These are phyloP conservation scores for Euclidia mi DNA, from an alignment of 2,888 invertebrate species.

Conservation along the genomic window DNA sequence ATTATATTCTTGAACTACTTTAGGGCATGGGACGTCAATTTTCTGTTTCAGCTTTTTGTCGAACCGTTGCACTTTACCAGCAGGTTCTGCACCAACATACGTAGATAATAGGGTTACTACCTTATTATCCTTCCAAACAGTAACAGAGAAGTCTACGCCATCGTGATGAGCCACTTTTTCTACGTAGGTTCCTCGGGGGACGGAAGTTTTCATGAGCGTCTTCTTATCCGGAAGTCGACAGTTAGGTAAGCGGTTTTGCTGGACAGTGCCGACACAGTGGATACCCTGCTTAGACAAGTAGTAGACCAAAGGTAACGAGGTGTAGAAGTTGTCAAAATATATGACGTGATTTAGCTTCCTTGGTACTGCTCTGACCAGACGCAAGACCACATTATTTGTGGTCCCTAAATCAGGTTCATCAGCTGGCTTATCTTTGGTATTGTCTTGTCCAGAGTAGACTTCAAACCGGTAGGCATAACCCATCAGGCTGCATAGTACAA, in stretches of 20 bases:
- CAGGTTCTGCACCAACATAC: slow-evolving; percentile 32
- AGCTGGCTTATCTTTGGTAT: slow-evolving; percentile 5
- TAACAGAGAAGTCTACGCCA: slow-evolving; percentile 23
- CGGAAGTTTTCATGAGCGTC: slow-evolving; percentile 21
- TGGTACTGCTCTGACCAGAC: too few relatives aligned
- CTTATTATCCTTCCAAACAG: slow-evolving; percentile 29
- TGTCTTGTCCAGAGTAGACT: slow-evolving; percentile 24
- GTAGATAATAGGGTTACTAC: too few relatives aligned
- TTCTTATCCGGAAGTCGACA: slow-evolving; percentile 28
- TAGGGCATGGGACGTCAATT: too few relatives aligned
- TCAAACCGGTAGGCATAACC: slow-evolving; percentile 21
- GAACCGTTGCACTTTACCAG: neutral
- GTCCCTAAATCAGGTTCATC: slow-evolving; percentile 15
- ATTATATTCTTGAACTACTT: too few relatives aligned
- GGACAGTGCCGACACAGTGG: slow-evolving; percentile 21
- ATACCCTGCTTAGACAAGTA: slow-evolving; percentile 12
- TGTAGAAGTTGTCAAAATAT: slow-evolving; percentile 15
- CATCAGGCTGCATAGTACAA: too few relatives aligned
- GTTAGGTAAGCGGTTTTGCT: slow-evolving; percentile 29
- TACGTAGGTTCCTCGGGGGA: slow-evolving; percentile 26
- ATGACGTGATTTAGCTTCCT: slow-evolving; percentile 3
- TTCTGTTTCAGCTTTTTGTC: too few relatives aligned
- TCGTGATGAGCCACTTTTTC: slow-evolving; percentile 14
- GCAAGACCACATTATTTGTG: too few relatives aligned
- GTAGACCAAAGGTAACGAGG: neutral